Base-by-base conservation (phyloP, 2,113 vertebrate species). In the Rafetus swinhoei region DNA sequence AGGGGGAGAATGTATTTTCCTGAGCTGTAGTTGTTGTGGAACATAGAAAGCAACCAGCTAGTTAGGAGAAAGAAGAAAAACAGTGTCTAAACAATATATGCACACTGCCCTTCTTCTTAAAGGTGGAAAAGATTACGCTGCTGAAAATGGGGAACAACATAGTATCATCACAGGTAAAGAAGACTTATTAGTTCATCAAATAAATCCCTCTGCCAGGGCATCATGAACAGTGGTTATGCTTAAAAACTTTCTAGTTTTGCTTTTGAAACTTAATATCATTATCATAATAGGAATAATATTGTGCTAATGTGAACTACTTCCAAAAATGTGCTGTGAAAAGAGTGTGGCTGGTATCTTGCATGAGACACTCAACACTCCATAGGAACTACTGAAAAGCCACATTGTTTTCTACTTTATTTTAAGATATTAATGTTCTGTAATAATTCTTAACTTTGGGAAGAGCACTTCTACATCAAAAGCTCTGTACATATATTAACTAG, bases 291-390 rank as follows among this genome's bases (percentile, higher is more conserved):
- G 19, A 12, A 72, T 53, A 29, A 7, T 50, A n/a, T 10, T 60
- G 82, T 55, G 76, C 9, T 25, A 50, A 77, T 53, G 82, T 59
- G 50, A 52, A 82, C 22, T 13, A 62, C 0, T 27, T 1, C 35
- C 0, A 0, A 56, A 0, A 60, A 50, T 18, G 35, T 32, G 24
- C 57, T 74, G 79, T 0, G 1, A 39, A 55, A 32, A 5, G 1
- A 8, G 29, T 24, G 21, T 19, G 59, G 25, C 50, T 6, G 10
- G 39, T 81, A 5, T 32, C 45, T 82, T 60, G 52, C 10, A 27
- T 0, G 24, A 9, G 60, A 1, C 1, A 25, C 25, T 72, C 57
- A 22, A 16, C 50, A 74, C 2, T 3, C 27, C 13, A 2, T 52
- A 80, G 24, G 14, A 86, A 53, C 7, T 59, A 32, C 32, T 62